Percentiles rank a stretch among this genome's conserved stretches.
Evolutionary conservation across 2,888 invertebrate genomes (phyloP).

Genomic region (Herminia tarsipennalis): DNA sequence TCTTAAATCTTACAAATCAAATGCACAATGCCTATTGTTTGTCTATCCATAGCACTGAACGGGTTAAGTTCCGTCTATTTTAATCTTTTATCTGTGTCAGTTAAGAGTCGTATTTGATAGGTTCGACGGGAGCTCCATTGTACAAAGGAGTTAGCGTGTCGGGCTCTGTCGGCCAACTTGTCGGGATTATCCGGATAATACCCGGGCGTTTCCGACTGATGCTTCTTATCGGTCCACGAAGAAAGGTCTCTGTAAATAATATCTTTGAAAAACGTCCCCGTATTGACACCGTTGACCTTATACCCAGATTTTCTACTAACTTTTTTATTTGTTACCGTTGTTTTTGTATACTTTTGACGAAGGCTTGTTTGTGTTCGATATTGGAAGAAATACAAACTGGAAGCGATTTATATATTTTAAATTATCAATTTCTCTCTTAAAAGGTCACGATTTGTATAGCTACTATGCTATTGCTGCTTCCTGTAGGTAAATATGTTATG

Average conservation of each 20-base stretch:
- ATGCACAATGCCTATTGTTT: too few species aligned
- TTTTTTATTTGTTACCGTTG: background rate
- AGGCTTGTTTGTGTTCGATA: background rate
- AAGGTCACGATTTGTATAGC: too few species aligned
- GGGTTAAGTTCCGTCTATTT: too few species aligned
- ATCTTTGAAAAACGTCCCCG: conserved; percentile 44
- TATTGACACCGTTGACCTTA: conserved; percentile 19
- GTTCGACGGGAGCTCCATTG: conserved; percentile 50
- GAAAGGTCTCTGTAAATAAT: conserved; percentile 56
- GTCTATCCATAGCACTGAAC: too few species aligned
- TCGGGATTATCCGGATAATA: conserved; percentile 74
- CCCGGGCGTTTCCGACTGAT: conserved; percentile 58
- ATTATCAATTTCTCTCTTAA: too few species aligned
- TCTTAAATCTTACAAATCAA: too few species aligned
- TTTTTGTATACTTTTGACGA: background rate
- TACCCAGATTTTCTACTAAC: conserved; percentile 15
- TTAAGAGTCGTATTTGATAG: conserved; percentile 46
- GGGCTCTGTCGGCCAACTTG: conserved; percentile 59
- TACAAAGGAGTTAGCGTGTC: conserved; percentile 55
- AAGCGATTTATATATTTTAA: too few species aligned
- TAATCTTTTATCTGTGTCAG: too few species aligned
- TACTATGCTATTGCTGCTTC: too few species aligned
- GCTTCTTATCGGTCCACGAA: conserved; percentile 54
- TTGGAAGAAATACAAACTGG: too few species aligned
- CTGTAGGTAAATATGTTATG: too few species aligned